These are phyloP conservation scores for Propithecus deckenii DNA, from an alignment of 2,797 vertebrate genomes.

Conservation along the genomic window DNA sequence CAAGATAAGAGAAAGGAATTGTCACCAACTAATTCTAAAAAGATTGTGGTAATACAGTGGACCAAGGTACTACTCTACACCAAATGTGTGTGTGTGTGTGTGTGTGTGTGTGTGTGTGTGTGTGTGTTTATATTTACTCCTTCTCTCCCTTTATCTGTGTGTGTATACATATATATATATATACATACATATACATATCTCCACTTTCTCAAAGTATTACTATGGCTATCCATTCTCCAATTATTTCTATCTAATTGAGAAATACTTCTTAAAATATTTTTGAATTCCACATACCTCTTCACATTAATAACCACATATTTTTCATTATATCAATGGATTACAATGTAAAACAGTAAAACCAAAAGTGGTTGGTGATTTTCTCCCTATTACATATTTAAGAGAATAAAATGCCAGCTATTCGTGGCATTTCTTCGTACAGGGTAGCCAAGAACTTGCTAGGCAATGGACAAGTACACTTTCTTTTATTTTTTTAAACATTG, in stretches of 20 bases:
- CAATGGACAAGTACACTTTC: background rate
- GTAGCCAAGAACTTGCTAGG: background rate
- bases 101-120: background rate
- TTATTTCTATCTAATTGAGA: background rate
- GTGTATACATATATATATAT: background rate
- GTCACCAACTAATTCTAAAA: background rate
- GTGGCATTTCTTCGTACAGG: background rate
- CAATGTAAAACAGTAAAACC: background rate
- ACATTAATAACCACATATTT: background rate
- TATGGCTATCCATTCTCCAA: background rate
- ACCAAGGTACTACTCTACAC: background rate
- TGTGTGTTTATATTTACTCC: background rate
- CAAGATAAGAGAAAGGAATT: background rate
- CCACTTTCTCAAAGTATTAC: background rate
- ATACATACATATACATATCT: background rate
- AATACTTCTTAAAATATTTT: background rate
- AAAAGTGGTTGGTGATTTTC: background rate
- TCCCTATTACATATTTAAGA: background rate
- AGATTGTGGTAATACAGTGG: background rate
- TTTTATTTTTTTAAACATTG: background rate
- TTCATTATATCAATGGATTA: background rate
- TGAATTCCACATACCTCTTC: background rate
- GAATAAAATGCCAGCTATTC: background rate
- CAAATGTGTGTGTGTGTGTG: background rate
- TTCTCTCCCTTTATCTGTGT: background rate